Percentiles rank a stretch among this genome's conserved stretches.
These are phyloP conservation scores for Carapus acus DNA, from an alignment of 2,797 vertebrate species.

Conservation along the genomic window DNA sequence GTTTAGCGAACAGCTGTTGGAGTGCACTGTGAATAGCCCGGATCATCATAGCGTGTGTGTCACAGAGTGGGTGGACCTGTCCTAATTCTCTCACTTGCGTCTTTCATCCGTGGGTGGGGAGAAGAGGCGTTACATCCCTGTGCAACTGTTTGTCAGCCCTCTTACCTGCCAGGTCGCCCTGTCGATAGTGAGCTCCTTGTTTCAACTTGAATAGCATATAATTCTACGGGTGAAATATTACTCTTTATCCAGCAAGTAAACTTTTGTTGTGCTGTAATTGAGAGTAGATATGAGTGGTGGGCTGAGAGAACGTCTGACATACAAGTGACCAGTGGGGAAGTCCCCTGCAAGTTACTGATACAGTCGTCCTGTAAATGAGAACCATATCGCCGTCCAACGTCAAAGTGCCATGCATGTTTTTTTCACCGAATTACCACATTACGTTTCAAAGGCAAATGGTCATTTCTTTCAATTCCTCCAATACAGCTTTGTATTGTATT, in stretches of 20 bases:
- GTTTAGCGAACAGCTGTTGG: no score
- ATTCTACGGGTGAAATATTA: conserved; percentile 52
- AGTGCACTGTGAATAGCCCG: not conserved
- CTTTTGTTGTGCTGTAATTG: conserved; percentile 23
- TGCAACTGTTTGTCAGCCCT: conserved; percentile 30
- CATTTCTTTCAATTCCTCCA: no score
- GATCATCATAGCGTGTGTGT: not conserved
- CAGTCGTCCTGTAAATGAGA: not conserved
- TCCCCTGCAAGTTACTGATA: not conserved
- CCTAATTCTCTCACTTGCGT: not conserved
- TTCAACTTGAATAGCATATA: conserved; percentile 52
- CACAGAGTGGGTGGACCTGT: not conserved
- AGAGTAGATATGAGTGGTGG: conserved; percentile 4
- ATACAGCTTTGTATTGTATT: no score
- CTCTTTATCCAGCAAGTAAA: conserved; percentile 14
- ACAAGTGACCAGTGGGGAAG: not conserved
- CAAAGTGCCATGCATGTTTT: no score
- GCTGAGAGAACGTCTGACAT: not conserved
- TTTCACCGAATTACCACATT: no score
- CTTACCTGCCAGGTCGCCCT: conserved; percentile 36
- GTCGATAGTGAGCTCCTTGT: conserved; percentile 30
- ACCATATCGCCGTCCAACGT: not conserved
- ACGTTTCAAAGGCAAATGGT: no score
- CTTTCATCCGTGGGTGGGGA: no score
- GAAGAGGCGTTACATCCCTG: not conserved